A percentile compares a stretch with the other conserved stretches of the same genome.
Conservation (phyloP, 1,140 invertebrate genomes). For the Bathynomus jamesi region DNA sequence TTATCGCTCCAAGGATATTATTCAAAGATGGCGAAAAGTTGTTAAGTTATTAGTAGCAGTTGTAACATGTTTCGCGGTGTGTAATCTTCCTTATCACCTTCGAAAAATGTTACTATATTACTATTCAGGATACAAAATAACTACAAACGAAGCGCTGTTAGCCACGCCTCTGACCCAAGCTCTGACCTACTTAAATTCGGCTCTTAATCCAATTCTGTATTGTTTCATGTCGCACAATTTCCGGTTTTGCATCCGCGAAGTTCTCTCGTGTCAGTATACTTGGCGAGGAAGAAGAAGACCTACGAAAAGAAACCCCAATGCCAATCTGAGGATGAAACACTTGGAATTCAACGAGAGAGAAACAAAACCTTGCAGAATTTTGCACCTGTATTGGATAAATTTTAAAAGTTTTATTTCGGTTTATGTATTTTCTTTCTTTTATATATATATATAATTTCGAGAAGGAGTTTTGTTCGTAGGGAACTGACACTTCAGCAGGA, state of each 20-base stretch:
- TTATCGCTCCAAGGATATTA: slow-evolving; percentile 26
- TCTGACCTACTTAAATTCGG: slow-evolving; percentile 31
- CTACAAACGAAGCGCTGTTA: slow-evolving; percentile 20
- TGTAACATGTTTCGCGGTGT: slow-evolving; percentile 70
- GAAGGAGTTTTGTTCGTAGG: too few species aligned
- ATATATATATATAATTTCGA: too few species aligned
- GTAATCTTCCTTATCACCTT: slow-evolving; percentile 74
- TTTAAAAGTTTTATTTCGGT: too few species aligned
- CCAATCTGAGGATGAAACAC: too few species aligned
- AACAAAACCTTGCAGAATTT: too few species aligned
- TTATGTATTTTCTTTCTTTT: too few species aligned
- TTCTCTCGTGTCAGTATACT: slow-evolving; percentile 24
- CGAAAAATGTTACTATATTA: slow-evolving; percentile 52
- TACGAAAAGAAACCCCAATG: not conserved
- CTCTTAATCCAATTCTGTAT: slow-evolving; percentile 30
- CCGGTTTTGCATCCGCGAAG: slow-evolving; percentile 30
- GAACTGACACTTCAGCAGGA: too few species aligned
- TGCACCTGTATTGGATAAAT: too few species aligned
- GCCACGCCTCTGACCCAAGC: slow-evolving; percentile 22
- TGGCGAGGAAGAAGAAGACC: slow-evolving; percentile 11
- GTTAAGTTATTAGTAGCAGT: slow-evolving; percentile 70
- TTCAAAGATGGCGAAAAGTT: slow-evolving; percentile 39
- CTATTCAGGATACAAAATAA: slow-evolving; percentile 34
- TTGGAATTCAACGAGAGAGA: too few species aligned
- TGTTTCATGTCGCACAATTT: slow-evolving; percentile 36